Evolutionary conservation across 2,888 invertebrate species (phyloP), one percentile per base, ranked within the genome.

Genomic region (Chromoteleia sp.): DNA sequence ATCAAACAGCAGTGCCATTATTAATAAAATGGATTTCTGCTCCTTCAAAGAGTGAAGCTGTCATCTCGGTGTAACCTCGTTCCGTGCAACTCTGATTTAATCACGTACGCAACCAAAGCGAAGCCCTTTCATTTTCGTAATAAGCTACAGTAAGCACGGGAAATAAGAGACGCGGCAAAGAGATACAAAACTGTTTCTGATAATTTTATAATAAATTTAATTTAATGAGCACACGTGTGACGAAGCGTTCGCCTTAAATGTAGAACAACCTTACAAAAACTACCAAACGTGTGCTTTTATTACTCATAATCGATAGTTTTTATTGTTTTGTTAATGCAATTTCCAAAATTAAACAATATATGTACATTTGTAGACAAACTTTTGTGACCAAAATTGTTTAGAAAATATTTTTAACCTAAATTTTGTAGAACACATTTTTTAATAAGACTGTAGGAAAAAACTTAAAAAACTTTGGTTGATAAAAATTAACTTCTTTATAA

Each of bases 1-100:
- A 89, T 89, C 88, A 89, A 89, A 89, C 87, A 87, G 86, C 79
- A 82, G 84, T 82, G 83, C 83, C 85, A 85, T 86, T 88, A 89
- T 89, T 89, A 88, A 88, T 88, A 87, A 89, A 89, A 89, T 88
- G 86, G 85, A 88, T 88, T 88, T 87, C 50, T 83, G 58, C 67
- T 82, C 58, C 81, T 83, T 80, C 79, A 83, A 83, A 83, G 79
- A 78, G 78, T 59, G 54, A 25, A 82, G 77, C 82, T 81, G 83
- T 82, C 81, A 83, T 83, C 84, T 85, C 83, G 77, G 45, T 82
- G 83, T 89, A 89, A 89, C 86, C 86, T 86, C 84, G 87, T 89
- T 89, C 85, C 86, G 84, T 75, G 83, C 85, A 85, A 86, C 86
- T 86, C 81, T 85, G 85, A 85, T 88, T 88, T 87, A 89, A 89